Evolutionary conservation across 1,140 invertebrate species (phyloP).

Genomic region (Phocides pigmalion): DNA sequence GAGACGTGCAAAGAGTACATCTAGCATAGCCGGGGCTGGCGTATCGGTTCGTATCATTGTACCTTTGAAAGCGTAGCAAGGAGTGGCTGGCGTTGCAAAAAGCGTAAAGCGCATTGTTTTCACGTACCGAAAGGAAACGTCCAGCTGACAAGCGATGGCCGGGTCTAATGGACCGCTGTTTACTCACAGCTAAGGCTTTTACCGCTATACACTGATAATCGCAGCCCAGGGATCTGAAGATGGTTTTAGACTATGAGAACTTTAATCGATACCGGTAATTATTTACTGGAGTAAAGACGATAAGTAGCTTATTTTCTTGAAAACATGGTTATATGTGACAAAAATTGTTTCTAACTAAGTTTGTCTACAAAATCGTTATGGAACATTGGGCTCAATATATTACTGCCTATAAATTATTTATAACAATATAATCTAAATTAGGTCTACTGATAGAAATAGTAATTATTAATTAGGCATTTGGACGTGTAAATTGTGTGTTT

Average conservation of each 20-base stretch:
- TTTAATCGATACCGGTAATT: conserved; percentile 32
- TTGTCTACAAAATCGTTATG: too few relatives aligned
- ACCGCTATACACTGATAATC: conserved; percentile 42
- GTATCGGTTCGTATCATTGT: conserved; percentile 62
- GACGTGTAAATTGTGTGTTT: too few relatives aligned
- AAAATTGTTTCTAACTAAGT: neutral
- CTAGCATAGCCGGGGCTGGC: conserved; percentile 41
- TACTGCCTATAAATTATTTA: too few relatives aligned
- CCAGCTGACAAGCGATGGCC: conserved; percentile 60
- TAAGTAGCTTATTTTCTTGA: neutral
- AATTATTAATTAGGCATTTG: too few relatives aligned
- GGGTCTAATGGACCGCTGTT: conserved; percentile 66
- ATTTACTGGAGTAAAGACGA: conserved; percentile 12
- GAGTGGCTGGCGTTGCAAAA: conserved; percentile 58
- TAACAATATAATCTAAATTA: too few relatives aligned
- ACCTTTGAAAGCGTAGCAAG: conserved; percentile 59
- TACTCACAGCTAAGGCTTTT: conserved; percentile 51
- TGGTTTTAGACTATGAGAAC: conserved; percentile 30
- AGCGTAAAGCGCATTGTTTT: conserved; percentile 74
- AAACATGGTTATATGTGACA: neutral
- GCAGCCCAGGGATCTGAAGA: conserved; percentile 13
- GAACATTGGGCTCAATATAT: too few relatives aligned
- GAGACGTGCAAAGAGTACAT: conserved; percentile 40
- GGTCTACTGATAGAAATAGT: too few relatives aligned
- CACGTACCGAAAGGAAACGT: conserved; percentile 60